Conservation (phyloP, 1,140 invertebrate species). For the Scaptomyza montana region DNA sequence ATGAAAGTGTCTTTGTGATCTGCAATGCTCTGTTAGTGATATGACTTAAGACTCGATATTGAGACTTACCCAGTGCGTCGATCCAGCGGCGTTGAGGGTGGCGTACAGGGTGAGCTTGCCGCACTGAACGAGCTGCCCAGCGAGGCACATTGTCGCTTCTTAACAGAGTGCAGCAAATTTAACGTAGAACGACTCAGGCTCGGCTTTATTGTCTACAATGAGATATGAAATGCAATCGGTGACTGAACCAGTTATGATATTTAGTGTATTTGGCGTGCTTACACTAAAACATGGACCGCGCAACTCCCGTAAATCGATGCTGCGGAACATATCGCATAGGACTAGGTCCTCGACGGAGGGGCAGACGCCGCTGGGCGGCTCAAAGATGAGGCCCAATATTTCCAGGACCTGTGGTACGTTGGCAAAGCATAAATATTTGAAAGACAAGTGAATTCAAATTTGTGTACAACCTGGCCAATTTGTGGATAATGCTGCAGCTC, state of each 20-base stretch:
- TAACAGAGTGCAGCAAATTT: constrained; percentile 80
- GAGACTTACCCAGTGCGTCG: constrained; percentile 79
- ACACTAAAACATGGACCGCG: constrained; percentile 87
- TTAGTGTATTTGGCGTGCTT: constrained; percentile 46
- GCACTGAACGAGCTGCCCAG: constrained; percentile 81
- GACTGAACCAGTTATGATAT: not conserved
- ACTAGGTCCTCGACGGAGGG: constrained; percentile 91
- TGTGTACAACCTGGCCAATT: constrained; percentile 84
- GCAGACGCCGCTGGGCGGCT: constrained; percentile 86
- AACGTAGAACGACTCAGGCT: constrained; percentile 82
- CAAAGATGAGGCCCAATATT: constrained; percentile 92
- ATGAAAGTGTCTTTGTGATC: constrained; percentile 27
- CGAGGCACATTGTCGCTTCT: constrained; percentile 82
- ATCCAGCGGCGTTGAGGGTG: constrained; percentile 82
- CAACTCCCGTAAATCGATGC: constrained; percentile 94
- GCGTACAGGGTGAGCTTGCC: constrained; percentile 82
- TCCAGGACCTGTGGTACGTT: constrained; percentile 87
- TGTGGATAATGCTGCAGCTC: constrained; percentile 91
- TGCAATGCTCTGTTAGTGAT: constrained; percentile 27
- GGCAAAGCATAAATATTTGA: not conserved
- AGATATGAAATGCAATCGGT: no score
- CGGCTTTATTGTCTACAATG: constrained; percentile 81
- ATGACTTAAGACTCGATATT: not conserved
- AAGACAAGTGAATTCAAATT: not conserved
- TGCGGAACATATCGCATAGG: constrained; percentile 92